Conservation (phyloP, 2,888 invertebrate genomes). For the Oligia fasciuncula region DNA sequence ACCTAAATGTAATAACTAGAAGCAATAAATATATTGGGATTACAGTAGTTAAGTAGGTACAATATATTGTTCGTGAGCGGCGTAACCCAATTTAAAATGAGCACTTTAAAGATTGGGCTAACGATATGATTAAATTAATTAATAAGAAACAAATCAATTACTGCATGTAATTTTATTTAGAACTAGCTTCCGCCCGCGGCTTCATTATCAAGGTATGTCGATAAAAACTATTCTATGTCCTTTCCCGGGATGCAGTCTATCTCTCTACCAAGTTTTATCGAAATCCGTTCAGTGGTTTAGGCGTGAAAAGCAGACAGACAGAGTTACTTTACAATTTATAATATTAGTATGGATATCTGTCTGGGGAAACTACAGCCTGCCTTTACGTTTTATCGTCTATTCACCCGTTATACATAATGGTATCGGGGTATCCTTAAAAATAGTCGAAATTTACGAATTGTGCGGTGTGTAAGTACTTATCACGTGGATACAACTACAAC, state of each 20-base stretch:
- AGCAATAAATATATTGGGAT: constrained; percentile 36
- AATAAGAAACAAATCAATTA: neutral
- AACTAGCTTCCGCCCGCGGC: no score
- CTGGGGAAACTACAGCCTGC: neutral
- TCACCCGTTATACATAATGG: neutral
- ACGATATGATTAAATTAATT: neutral
- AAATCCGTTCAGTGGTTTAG: no score
- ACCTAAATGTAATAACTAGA: constrained; percentile 29
- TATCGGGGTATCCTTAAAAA: no score
- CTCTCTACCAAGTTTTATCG: no score
- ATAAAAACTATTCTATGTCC: no score
- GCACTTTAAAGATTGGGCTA: neutral
- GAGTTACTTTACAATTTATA: no score
- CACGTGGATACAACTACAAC: no score
- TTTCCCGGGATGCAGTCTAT: no score
- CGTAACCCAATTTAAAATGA: neutral
- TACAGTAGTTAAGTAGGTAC: neutral
- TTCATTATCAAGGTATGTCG: no score
- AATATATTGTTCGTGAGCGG: neutral
- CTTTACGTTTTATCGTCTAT: neutral
- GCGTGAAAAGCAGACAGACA: no score
- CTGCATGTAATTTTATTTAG: neutral
- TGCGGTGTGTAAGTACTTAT: neutral
- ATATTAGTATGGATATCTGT: no score
- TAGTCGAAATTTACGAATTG: neutral